Evolutionary conservation across 2,888 invertebrate species (phyloP).

Genomic region (Gastracanthus pulcherrimus): DNA sequence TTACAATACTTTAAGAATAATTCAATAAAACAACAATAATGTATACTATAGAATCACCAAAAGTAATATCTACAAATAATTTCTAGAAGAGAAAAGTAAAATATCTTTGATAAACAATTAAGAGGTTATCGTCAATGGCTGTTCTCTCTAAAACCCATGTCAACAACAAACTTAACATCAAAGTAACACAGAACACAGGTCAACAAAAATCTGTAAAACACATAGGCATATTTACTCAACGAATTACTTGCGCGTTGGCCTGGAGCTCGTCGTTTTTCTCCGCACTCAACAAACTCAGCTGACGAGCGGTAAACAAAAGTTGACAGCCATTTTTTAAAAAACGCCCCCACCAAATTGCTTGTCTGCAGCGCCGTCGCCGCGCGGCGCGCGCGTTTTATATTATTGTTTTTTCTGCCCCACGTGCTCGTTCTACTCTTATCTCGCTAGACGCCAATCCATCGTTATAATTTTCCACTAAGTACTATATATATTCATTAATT

Average conservation of each 20-base stretch:
- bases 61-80: neutral
- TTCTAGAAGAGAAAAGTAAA: neutral
- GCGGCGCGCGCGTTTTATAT: neutral
- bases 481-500: neutral
- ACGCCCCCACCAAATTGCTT: neutral
- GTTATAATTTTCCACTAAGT: neutral
- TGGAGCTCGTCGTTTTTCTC: neutral
- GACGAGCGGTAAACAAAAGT: slow-evolving; percentile 52
- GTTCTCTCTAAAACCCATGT: neutral
- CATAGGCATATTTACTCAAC: slow-evolving; percentile 6
- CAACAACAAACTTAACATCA: neutral
- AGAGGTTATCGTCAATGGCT: neutral
- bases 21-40: too few relatives aligned
- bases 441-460: neutral
- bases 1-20: too few relatives aligned
- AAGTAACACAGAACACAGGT: neutral
- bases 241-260: neutral
- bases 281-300: slow-evolving; percentile 40
- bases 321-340: slow-evolving; percentile 52
- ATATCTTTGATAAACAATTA: neutral
- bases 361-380: neutral
- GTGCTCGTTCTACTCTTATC: neutral
- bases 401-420: neutral
- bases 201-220: neutral
- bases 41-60: too few relatives aligned